Percentiles rank a stretch among this genome's conserved stretches.
Conservation (phyloP, 2,888 invertebrate genomes). For the Aphodius sticticus region DNA sequence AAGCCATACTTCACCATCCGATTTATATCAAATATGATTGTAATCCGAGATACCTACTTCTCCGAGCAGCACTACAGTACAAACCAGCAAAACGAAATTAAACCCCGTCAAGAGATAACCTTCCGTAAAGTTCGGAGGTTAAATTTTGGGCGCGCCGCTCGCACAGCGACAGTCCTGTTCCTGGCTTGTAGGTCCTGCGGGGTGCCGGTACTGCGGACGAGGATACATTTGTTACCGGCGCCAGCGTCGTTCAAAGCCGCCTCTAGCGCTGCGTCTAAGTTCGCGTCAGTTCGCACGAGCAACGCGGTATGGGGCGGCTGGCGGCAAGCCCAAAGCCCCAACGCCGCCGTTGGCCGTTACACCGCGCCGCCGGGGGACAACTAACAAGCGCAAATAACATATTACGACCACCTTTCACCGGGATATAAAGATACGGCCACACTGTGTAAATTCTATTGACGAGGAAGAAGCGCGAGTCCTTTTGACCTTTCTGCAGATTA, state of each 20-base stretch:
- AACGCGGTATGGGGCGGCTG: background rate
- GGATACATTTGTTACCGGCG: background rate
- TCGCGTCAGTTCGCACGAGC: background rate
- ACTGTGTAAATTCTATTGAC: background rate
- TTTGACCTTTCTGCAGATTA: background rate
- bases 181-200: background rate
- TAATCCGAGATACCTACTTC: no score
- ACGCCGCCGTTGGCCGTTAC: background rate
- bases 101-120: background rate
- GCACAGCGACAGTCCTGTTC: background rate
- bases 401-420: background rate
- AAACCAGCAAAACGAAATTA: background rate
- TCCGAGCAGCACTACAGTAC: background rate
- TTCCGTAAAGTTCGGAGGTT: background rate
- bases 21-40: no score
- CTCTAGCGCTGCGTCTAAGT: background rate
- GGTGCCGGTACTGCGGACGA: background rate
- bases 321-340: background rate
- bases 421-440: background rate
- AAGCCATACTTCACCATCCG: no score
- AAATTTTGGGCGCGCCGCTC: background rate
- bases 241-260: background rate
- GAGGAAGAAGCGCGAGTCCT: no score
- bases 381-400: background rate
- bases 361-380: background rate